These are phyloP conservation scores for Drosophila kanekoi DNA, from an alignment of 2,888 invertebrate species.

Conservation along the genomic window DNA sequence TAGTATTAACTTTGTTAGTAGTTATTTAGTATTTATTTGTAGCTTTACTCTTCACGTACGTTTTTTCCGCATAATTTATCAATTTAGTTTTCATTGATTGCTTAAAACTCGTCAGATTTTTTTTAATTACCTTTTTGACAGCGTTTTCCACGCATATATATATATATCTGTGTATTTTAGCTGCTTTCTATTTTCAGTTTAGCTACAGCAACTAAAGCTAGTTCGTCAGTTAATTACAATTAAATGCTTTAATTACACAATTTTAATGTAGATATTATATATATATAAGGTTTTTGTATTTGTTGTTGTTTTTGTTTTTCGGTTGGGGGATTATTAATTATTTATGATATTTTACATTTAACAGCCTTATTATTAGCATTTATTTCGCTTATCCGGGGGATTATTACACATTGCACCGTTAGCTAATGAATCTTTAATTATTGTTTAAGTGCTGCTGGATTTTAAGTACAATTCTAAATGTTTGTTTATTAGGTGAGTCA, in stretches of 20 bases:
- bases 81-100: slow-evolving; percentile 67
- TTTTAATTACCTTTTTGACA: slow-evolving; percentile 16
- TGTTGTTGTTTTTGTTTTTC: slow-evolving; percentile 16
- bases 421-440: slow-evolving; percentile 46
- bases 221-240: slow-evolving; percentile 72
- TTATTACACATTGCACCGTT: slow-evolving; percentile 61
- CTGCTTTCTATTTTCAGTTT: slow-evolving; percentile 36
- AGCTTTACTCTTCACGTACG: slow-evolving; percentile 41
- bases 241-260: slow-evolving; percentile 76
- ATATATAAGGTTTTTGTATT: slow-evolving; percentile 4
- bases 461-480: slow-evolving; percentile 46
- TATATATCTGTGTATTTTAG: slow-evolving; percentile 5
- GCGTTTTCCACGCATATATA: slow-evolving; percentile 21
- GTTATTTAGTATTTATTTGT: slow-evolving; percentile 66
- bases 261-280: slow-evolving; percentile 50
- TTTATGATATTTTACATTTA: slow-evolving; percentile 83
- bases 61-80: slow-evolving; percentile 60
- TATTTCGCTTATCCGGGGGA: slow-evolving; percentile 71
- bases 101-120: slow-evolving; percentile 47
- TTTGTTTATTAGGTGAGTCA: slow-evolving; percentile 17
- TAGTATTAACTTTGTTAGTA: slow-evolving; percentile 43
- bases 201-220: slow-evolving; percentile 76
- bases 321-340: slow-evolving; percentile 53
- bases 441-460: slow-evolving; percentile 54
- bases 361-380: slow-evolving; percentile 84